phyloP scores from a whole-genome alignment of 2,888 invertebrate genomes.

The Busseola fusca region DNA sequence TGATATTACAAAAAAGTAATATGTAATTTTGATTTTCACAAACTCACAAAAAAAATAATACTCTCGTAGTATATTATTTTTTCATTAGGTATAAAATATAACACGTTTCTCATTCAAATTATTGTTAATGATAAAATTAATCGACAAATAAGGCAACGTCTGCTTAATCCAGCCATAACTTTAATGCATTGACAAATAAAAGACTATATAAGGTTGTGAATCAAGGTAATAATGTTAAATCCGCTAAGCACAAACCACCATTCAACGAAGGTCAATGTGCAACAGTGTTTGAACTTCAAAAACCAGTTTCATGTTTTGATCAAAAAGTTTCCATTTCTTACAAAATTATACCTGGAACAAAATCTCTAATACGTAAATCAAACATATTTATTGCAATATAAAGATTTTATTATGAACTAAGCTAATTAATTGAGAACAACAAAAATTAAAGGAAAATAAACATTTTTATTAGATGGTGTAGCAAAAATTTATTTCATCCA shows the following conservation, averaged over 20 bases:
- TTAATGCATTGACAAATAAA: slow-evolving; percentile 48
- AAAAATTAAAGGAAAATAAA: slow-evolving; percentile 3
- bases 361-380: slow-evolving; percentile 4
- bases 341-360: slow-evolving; percentile 22
- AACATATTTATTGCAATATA: slow-evolving; percentile 1
- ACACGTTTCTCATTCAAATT: slow-evolving; percentile 25
- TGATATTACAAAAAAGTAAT: background rate
- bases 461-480: background rate
- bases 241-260: slow-evolving; percentile 37
- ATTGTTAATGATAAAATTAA: background rate
- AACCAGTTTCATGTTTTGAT: slow-evolving; percentile 57
- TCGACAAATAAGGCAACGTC: slow-evolving; percentile 33
- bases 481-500: too few species aligned
- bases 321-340: slow-evolving; percentile 41
- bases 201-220: slow-evolving; percentile 20
- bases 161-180: slow-evolving; percentile 20
- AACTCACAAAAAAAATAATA: background rate
- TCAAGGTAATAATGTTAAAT: slow-evolving; percentile 10
- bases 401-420: slow-evolving; percentile 1
- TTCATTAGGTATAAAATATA: slow-evolving; percentile 1
- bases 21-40: background rate
- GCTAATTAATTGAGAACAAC: slow-evolving; percentile 26
- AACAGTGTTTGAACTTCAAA: slow-evolving; percentile 41
- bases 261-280: slow-evolving; percentile 44
- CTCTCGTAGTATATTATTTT: slow-evolving; percentile 13